Evolutionary conservation across 92 coral and sea anemone species (phyloP).

Genomic region (Zoanthus gigantus): DNA sequence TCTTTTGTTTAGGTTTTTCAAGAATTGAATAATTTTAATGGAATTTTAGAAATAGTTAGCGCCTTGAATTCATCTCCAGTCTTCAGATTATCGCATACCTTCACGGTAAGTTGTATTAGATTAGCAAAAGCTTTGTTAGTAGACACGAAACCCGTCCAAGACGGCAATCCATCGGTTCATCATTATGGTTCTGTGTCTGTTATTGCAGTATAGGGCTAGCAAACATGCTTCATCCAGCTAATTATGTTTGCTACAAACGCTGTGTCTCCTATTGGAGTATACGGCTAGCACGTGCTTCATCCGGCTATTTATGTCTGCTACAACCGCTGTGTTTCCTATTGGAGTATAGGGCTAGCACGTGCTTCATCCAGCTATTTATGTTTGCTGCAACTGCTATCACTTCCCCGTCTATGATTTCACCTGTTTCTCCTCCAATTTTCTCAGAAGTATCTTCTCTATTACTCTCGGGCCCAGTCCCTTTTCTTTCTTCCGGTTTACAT

Average conservation of each 20-base stretch:
- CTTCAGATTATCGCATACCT: conserved; percentile 92
- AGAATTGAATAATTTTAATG: conserved; percentile 99
- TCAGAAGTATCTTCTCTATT: no score
- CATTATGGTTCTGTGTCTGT: neutral
- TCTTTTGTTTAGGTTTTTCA: conserved; percentile 85
- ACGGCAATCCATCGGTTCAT: no score
- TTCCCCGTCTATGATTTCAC: no score
- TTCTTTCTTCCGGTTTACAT: no score
- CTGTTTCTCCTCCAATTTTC: no score
- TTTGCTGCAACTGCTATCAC: no score
- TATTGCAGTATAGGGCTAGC: neutral
- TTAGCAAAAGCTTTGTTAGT: neutral
- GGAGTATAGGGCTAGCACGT: neutral
- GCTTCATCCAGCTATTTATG: no score
- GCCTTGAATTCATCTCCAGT: conserved; percentile 97
- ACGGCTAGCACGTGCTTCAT: no score
- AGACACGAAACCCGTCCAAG: neutral
- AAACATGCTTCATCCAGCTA: neutral
- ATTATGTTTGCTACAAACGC: neutral
- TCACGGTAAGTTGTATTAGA: conserved; percentile 76
- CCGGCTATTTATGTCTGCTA: no score
- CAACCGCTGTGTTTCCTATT: neutral
- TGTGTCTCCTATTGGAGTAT: neutral
- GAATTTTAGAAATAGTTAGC: conserved; percentile 98
- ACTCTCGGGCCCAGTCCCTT: no score